Base-by-base conservation (phyloP, 1,140 invertebrate genomes). In the Cydia pomonella region DNA sequence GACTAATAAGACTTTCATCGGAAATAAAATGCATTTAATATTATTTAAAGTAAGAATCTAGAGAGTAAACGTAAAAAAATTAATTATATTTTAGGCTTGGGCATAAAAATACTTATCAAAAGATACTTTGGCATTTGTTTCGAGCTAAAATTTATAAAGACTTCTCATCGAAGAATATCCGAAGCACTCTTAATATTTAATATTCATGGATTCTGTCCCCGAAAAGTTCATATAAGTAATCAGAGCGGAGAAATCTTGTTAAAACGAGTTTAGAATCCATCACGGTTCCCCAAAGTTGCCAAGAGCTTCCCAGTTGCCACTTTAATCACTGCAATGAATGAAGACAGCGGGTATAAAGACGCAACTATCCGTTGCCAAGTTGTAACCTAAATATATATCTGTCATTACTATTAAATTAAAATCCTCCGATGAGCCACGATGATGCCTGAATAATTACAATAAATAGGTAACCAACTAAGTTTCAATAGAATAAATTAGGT, bases 171-270 rank as follows among this genome's bases (percentile, higher is more conserved):
- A 69, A 69, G 64, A 38, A 69, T 69, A 38, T 38, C 33, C 7
- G n/a, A 69, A 27, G 29, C 29, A 38, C 16, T 69, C n/a, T 69
- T n/a, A n/a, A n/a, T n/a, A n/a, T n/a, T 69, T 38, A 69, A 69
- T 69, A 69, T 69, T 69, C 64, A 69, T 69, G 33, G 18, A 18
- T 64, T 64, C 12, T 27, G 23, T 66, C 29, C n/a, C 29, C 64
- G 64, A 18, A 69, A 69, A 69, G 64, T 69, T 69, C 64, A 69
- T 29, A 66, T 69, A 69, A 33, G 64, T 69, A 69, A 69, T 69
- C 64, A 33, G 64, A 69, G 29, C 27, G 64, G 64, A 18, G 23
- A 64, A 69, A 69, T 38, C 29, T 69, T 69, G 33, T 69, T 69
- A 69, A 69, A 69, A 69, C n/a, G 33, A 69, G 64, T 69, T 69